Evolutionary conservation across 1,140 invertebrate species (phyloP).

Genomic region (Conus betulinus): DNA sequence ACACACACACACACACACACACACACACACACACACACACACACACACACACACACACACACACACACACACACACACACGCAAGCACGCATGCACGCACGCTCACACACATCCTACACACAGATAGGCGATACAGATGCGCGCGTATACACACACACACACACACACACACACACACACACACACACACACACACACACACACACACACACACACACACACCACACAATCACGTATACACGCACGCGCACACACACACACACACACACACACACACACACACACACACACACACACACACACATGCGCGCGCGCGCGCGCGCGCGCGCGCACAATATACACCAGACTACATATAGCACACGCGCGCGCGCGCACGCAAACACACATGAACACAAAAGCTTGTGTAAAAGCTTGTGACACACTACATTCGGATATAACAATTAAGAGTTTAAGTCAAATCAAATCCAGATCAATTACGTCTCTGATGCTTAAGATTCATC

Average conservation of each 20-base stretch:
- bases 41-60: not conserved
- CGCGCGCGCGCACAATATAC: too few relatives aligned
- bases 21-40: not conserved
- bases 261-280: slow-evolving; percentile 6
- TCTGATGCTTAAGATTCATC: too few relatives aligned
- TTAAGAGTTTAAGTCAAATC: too few relatives aligned
- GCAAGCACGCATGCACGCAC: not conserved
- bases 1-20: not conserved
- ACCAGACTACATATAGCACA: not conserved
- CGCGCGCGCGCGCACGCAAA: not conserved
- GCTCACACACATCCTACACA: not conserved
- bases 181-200: not conserved
- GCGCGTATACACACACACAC: not conserved
- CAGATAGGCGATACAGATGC: not conserved
- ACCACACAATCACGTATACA: not conserved
- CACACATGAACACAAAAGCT: not conserved
- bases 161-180: not conserved
- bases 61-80: slow-evolving; percentile 7
- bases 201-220: not conserved
- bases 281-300: slow-evolving; percentile 10
- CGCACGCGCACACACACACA: not conserved
- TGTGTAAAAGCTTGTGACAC: too few relatives aligned
- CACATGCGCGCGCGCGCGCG: too few relatives aligned
- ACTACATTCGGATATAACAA: too few relatives aligned
- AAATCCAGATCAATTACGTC: too few relatives aligned